phyloP scores from a whole-genome alignment of 2,888 invertebrate genomes.

The Drosophila hawaiiensis region DNA sequence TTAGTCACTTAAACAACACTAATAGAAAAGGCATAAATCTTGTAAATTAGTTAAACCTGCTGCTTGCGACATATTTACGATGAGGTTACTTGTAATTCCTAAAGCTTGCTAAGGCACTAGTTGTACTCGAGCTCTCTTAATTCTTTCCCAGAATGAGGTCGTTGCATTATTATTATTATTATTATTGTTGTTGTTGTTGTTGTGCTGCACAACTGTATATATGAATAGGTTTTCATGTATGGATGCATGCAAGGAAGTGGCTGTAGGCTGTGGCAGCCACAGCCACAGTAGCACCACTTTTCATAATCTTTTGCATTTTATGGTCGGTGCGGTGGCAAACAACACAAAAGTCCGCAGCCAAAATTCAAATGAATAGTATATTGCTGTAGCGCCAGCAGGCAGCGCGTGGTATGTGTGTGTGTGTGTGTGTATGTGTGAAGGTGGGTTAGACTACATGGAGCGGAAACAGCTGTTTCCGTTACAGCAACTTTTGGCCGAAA shows the following conservation, averaged over 20 bases:
- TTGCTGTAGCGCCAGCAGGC: slow-evolving; percentile 46
- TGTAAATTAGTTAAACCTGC: neutral
- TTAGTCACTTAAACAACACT: neutral
- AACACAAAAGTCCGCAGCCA: slow-evolving; percentile 57
- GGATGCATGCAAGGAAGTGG: slow-evolving; percentile 56
- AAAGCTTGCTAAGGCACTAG: neutral
- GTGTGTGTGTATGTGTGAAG: neutral
- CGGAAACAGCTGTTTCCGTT: slow-evolving; percentile 78
- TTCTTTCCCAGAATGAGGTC: slow-evolving; percentile 13
- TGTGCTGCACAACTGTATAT: slow-evolving; percentile 38
- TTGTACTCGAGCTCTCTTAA: slow-evolving; percentile 8
- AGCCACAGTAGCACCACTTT: slow-evolving; percentile 63
- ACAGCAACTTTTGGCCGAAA: slow-evolving; percentile 54
- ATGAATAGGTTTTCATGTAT: slow-evolving; percentile 15
- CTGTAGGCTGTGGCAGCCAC: slow-evolving; percentile 36
- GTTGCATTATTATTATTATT: slow-evolving; percentile 47
- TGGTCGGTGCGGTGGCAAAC: slow-evolving; percentile 62
- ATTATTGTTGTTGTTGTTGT: slow-evolving; percentile 45
- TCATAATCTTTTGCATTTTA: slow-evolving; percentile 79
- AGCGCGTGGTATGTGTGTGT: neutral
- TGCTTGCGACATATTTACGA: neutral
- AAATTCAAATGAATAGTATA: slow-evolving; percentile 80
- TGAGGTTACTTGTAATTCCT: neutral
- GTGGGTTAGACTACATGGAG: slow-evolving; percentile 9
- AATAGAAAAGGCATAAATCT: neutral